phyloP scores from a whole-genome alignment of 2,113 vertebrate species.

The Gadus chalcogrammus region DNA sequence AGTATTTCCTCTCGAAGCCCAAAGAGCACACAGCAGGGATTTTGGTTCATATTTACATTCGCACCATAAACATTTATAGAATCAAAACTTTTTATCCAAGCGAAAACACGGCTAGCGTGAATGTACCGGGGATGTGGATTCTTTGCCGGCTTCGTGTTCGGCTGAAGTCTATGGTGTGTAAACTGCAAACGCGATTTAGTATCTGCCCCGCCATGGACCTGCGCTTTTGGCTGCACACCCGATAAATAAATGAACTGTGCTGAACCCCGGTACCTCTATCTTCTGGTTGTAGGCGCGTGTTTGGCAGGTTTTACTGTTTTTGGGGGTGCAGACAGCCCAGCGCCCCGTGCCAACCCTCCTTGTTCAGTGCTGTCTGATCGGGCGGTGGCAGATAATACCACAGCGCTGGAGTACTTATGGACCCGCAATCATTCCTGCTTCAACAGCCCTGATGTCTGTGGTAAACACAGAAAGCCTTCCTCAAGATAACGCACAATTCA shows the following conservation, averaged over 20 bases:
- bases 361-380: constrained; percentile 60
- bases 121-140: too few species aligned
- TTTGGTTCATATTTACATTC: too few species aligned
- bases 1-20: too few species aligned
- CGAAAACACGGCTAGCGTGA: too few species aligned
- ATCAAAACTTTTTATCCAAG: too few species aligned
- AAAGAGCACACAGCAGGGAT: too few species aligned
- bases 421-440: constrained; percentile 50
- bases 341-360: constrained; percentile 57
- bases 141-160: too few species aligned
- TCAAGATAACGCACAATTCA: too few species aligned
- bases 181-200: too few species aligned
- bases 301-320: constrained; percentile 72
- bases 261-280: not conserved
- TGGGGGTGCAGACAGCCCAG: constrained; percentile 53
- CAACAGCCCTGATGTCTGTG: constrained; percentile 32
- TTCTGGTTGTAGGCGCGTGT: constrained; percentile 65
- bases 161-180: too few species aligned
- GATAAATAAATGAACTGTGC: not conserved
- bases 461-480: constrained; percentile 16
- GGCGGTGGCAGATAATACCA: constrained; percentile 41
- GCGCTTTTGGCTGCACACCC: not conserved
- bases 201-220: too few species aligned
- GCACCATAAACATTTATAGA: too few species aligned
- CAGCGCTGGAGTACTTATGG: constrained; percentile 32